These are phyloP conservation scores for Sarcophaga caerulescens DNA, from an alignment of 2,888 invertebrate species.

Conservation along the genomic window DNA sequence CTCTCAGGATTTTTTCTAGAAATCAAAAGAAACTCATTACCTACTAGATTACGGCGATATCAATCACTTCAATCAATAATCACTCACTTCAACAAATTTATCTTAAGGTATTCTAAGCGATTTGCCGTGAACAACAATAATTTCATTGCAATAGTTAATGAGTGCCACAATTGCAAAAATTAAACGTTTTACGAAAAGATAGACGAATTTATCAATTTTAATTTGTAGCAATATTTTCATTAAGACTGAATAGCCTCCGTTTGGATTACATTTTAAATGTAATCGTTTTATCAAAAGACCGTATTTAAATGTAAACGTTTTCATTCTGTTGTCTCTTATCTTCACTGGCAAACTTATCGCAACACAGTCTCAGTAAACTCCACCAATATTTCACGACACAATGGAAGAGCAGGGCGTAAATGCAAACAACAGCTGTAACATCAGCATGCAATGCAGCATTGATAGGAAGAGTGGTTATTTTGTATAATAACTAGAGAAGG, in stretches of 20 bases:
- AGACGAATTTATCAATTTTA: no score
- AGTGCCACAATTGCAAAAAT: no score
- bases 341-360: background rate
- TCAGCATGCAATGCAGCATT: constrained; percentile 1
- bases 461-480: background rate
- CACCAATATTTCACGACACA: constrained; percentile 11
- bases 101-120: no score
- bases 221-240: background rate
- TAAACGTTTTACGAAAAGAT: no score
- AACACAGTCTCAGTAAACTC: constrained; percentile 15
- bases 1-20: no score
- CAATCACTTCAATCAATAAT: no score
- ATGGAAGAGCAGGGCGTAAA: background rate
- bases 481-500: background rate
- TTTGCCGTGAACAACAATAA: no score
- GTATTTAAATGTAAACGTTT: background rate
- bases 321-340: background rate
- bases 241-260: background rate
- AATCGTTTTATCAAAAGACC: background rate
- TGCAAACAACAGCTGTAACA: constrained; percentile 30
- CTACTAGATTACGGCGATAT: no score
- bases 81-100: no score
- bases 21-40: no score
- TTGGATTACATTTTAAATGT: background rate
- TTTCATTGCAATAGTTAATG: no score